These are phyloP conservation scores for Gryllus longicercus DNA, from an alignment of 2,888 invertebrate genomes.

Conservation along the genomic window DNA sequence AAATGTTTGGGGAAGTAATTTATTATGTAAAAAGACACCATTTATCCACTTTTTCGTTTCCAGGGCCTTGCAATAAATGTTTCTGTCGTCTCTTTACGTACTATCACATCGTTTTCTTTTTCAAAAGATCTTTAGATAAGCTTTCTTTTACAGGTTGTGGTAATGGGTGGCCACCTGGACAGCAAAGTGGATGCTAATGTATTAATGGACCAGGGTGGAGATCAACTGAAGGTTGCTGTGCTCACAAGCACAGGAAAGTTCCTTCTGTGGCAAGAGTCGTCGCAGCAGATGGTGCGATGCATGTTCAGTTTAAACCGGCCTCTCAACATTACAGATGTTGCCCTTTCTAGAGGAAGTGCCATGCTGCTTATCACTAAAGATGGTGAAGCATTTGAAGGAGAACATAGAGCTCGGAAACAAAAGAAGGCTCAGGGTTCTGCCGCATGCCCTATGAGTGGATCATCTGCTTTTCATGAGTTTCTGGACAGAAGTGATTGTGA, in stretches of 20 bases:
- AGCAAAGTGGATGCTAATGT: slow-evolving; percentile 46
- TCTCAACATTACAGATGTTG: slow-evolving; percentile 55
- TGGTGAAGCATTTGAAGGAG: slow-evolving; percentile 66
- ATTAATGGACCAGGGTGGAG: slow-evolving; percentile 47
- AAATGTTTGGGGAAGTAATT: too few relatives aligned
- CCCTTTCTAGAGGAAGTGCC: slow-evolving; percentile 53
- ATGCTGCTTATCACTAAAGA: slow-evolving; percentile 62
- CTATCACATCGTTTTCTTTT: too few relatives aligned
- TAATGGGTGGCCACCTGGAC: slow-evolving; percentile 56
- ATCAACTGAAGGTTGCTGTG: slow-evolving; percentile 59
- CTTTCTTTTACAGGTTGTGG: slow-evolving; percentile 38
- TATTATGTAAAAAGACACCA: too few relatives aligned
- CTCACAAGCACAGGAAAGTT: slow-evolving; percentile 62
- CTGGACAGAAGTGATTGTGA: slow-evolving; percentile 65
- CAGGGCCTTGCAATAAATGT: neutral
- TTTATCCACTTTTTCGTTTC: too few relatives aligned
- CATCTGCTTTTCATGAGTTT: slow-evolving; percentile 55
- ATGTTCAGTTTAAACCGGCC: slow-evolving; percentile 61
- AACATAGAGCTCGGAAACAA: slow-evolving; percentile 51
- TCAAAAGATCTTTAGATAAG: neutral
- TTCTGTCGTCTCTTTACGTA: neutral
- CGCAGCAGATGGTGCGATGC: slow-evolving; percentile 51
- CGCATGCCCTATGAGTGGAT: slow-evolving; percentile 41
- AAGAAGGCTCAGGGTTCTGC: slow-evolving; percentile 36
- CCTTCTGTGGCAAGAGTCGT: slow-evolving; percentile 64